Conservation (phyloP, 1,140 invertebrate genomes). For the Steinernema khuongi region DNA sequence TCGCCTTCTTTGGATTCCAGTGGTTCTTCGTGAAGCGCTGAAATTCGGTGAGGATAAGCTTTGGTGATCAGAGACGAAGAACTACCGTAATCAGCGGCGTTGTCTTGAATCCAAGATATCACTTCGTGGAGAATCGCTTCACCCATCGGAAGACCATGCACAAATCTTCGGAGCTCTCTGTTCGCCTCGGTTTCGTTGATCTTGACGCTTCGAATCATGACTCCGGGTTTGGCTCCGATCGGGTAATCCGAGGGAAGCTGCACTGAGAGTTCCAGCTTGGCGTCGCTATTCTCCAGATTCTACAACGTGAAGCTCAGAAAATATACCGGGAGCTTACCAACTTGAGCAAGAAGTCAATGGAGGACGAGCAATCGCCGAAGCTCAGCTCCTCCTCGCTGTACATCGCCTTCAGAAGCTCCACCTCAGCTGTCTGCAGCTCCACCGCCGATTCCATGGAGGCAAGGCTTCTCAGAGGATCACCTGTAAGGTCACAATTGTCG, state of each 20-base stretch:
- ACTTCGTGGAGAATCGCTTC: not conserved
- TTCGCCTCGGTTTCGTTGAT: not conserved
- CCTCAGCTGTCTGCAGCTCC: not conserved
- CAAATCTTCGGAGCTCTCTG: not conserved
- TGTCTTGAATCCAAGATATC: not conserved
- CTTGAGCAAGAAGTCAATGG: not conserved
- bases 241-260: not conserved
- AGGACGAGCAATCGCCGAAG: not conserved
- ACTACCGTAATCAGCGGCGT: not conserved
- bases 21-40: not conserved
- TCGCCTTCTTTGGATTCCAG: not conserved
- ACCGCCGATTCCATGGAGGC: not conserved
- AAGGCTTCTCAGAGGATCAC: too few relatives aligned
- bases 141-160: not conserved
- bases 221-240: not conserved
- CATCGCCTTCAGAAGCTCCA: not conserved
- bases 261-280: not conserved
- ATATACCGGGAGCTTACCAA: not conserved
- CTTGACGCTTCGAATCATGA: not conserved
- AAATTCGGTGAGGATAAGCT: not conserved
- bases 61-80: not conserved
- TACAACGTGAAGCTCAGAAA: not conserved
- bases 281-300: not conserved
- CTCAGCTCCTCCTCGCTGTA: not conserved
- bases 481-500: too few relatives aligned